Evolutionary conservation across 2,113 vertebrate species (phyloP), one percentile per base, ranked within the genome.

Genomic region (Triplophysa tibetana): DNA sequence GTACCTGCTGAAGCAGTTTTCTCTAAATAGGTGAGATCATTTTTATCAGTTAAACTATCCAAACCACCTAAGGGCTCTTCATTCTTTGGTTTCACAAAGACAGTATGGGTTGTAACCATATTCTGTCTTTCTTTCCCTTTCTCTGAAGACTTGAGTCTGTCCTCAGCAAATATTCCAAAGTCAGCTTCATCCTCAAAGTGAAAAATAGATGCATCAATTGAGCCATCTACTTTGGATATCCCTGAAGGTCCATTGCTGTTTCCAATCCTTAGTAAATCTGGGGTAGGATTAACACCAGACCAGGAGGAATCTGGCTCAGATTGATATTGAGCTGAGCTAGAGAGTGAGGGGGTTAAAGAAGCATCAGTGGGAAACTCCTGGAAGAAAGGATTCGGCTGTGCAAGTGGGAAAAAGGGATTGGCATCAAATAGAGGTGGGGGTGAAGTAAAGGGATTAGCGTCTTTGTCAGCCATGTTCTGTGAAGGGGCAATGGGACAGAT

Each of bases 361-460:
- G 87, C 87, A 87, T 92, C 85, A 77, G 91, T 90, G 80, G 93
- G 82, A 86, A 94, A 88, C 73, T 96, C 94, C 87, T 94, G 93
- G 89, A 93, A 95, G 91, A 96, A 96, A 76, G 95, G 95, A 87
- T 96, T 96, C 89, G 88, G 94, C 89, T 95, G 94, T 84, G 95
- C 85, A 84, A 90, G 89, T 86, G 88, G 91, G 90, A 96, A 93
- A 91, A 97, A 96, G 33, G 95, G 95, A 85, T 98, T 97, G 91
- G 91, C 91, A 80, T 89, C 90, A 88, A 92, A 94, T 75, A 93
- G 79, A 10, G 89, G 80, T 61, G 86, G 89, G 52, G 89, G 63
- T 50, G 89, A 90, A 86, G 87, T 62, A 82, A 92, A 89, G 43
- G 90, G 88, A 87, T 94, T 93, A 91, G 90, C 76, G 89, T 90